These are phyloP conservation scores for Hirudinaria manillensis DNA, from an alignment of 2,888 invertebrate species.

Conservation along the genomic window DNA sequence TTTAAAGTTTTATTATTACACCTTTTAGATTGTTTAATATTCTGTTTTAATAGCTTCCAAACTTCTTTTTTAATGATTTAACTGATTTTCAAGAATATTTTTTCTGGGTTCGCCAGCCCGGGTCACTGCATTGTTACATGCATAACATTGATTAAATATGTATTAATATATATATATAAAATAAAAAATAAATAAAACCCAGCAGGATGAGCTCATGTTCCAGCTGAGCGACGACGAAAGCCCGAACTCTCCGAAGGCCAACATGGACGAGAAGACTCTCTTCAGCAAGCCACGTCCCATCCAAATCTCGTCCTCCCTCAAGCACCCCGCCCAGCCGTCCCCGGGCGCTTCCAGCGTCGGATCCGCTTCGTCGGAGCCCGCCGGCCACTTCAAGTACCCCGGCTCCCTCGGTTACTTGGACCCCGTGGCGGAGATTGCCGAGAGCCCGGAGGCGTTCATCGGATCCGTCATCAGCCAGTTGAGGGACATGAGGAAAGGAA, in stretches of 20 bases:
- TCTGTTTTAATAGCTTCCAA: no score
- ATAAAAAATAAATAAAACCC: not conserved
- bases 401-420: slow-evolving; percentile 20
- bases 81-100: no score
- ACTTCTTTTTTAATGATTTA: no score
- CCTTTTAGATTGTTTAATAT: no score
- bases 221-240: slow-evolving; percentile 23
- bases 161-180: no score
- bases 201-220: slow-evolving; percentile 28
- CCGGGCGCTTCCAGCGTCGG: slow-evolving; percentile 15
- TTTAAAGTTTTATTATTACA: no score
- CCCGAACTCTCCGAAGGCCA: not conserved
- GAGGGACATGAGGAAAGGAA: slow-evolving; percentile 28
- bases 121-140: no score
- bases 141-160: no score
- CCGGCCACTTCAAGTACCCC: not conserved
- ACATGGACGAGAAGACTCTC: not conserved
- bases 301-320: not conserved
- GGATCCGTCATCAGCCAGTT: slow-evolving; percentile 27
- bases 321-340: not conserved
- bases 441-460: slow-evolving; percentile 31
- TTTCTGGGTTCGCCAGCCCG: no score
- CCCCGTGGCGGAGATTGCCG: slow-evolving; percentile 25
- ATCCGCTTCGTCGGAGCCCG: slow-evolving; percentile 9
- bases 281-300: not conserved